Percentiles rank a stretch among this genome's conserved stretches.
phyloP scores from a whole-genome alignment of 2,888 invertebrate species.

The Tillus elongatus region DNA sequence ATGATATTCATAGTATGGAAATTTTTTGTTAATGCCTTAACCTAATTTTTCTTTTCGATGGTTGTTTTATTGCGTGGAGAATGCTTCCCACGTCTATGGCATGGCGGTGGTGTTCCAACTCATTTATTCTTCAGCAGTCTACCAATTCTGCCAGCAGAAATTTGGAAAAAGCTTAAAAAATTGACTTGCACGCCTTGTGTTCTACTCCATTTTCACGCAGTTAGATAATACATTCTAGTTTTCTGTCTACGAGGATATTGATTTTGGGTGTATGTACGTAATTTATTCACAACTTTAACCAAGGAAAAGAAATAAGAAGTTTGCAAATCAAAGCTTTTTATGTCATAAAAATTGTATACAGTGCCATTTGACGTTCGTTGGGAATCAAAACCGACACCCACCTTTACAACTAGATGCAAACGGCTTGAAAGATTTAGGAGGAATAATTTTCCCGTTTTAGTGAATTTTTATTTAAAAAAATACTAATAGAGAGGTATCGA shows the following conservation, averaged over 20 bases:
- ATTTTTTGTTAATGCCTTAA: conserved; percentile 10
- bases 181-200: conserved; percentile 7
- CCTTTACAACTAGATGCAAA: conserved; percentile 5
- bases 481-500: no score
- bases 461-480: no score
- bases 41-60: no score
- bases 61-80: no score
- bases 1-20: conserved; percentile 10
- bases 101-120: no score
- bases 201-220: conserved; percentile 9
- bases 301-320: no score
- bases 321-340: no score
- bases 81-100: no score
- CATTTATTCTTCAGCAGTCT: no score
- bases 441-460: no score
- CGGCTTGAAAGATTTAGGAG: conserved; percentile 3
- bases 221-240: conserved; percentile 8
- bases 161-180: conserved; percentile 9
- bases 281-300: no score
- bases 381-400: neutral
- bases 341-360: conserved; percentile 6
- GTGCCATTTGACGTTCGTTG: conserved; percentile 7
- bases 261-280: conserved; percentile 7
- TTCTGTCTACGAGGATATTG: conserved; percentile 5
- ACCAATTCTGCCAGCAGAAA: no score